Evolutionary conservation across 2,113 vertebrate genomes (phyloP), one percentile per base, ranked within the genome.

Genomic region (Artemisiospiza belli): DNA sequence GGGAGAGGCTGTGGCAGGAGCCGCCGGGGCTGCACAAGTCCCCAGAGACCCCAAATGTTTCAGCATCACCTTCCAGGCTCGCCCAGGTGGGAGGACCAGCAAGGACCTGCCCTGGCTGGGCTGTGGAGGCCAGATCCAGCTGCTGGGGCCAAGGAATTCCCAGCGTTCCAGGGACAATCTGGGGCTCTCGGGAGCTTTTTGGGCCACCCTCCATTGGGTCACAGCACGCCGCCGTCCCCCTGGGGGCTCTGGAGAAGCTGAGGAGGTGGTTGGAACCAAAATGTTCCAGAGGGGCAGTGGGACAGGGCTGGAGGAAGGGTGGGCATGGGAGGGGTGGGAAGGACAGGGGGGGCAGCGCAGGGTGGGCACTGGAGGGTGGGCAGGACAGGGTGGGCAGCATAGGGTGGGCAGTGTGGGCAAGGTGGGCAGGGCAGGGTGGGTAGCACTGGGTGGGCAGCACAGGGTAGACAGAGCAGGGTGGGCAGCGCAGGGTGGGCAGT

Each of bases 51-150:
- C 72, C 84, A 76, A 31, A 70, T 51, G 4, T 9, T 81, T 37
- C 11, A 0, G 6, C n/a, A 3, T 28, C 64, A 4, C 63, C 47
- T 44, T 6, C 47, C 1, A 6, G 12, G 8, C 39, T 18, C 37
- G 19, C 7, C 69, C 25, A 6, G 61, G 7, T 1, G 35, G 23
- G 35, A 63, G 72, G 16, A 49, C 22, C 72, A 86, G n/a, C 30
- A 8, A 12, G 59, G 57, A 78, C 43, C 59, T 35, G 68, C 57
- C 67, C 16, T 10, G 46, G 33, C 35, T 70, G 12, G 19, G 72
- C 46, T 66, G 49, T 18, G 17, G 47, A 12, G 19, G 21, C 27
- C 30, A 43, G 33, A 20, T n/a, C 54, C 13, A 12, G 57, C 19
- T 30, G 28, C 17, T 3, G 31, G 25, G 20, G 47, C 16, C 59